Evolutionary conservation across 1,140 invertebrate species (phyloP), one percentile per base, ranked within the genome.

Genomic region (Charaxes varanes): DNA sequence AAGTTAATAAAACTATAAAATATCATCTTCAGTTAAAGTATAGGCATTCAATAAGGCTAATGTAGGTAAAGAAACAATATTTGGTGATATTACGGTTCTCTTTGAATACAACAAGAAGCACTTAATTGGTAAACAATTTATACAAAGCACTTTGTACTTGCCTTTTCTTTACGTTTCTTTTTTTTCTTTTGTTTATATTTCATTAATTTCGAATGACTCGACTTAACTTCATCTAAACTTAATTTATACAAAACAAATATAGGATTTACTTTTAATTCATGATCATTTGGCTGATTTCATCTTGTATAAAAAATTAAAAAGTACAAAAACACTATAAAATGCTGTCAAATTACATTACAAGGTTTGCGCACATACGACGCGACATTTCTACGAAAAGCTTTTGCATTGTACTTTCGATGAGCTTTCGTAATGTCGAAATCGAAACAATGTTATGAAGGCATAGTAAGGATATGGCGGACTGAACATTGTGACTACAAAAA

Each of bases 1-100:
- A 83, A 83, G 79, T 83, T 83, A 83, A 83, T 83, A 80, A 82
- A 82, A 82, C 73, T 80, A 82, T 82, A 80, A 78, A 82, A 80
- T 78, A 81, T 78, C 66, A 60, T 82, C 72, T 77, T 77, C 74
- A 78, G 64, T 79, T 69, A 77, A 72, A 74, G 63, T 63, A 76
- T 76, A 82, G 74, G 78, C 78, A 77, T 70, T 73, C 63, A 56
- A 66, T 82, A 82, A 82, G 78, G 78, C 78, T 82, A 82, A 82
- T 72, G 74, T 61, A 71, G 62, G 67, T 78, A 69, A 68, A 72
- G 71, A 68, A 82, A 76, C 67, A 71, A 79, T 78, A 76, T 78
- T 82, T 82, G 74, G 78, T 78, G 68, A 68, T 60, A 67, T 68
- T 61, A 49, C 62, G 56, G 65, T 67, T 63, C 46, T 73, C 44